Evolutionary conservation across 2,113 vertebrate species (phyloP).

Genomic region (Caranx ignobilis): DNA sequence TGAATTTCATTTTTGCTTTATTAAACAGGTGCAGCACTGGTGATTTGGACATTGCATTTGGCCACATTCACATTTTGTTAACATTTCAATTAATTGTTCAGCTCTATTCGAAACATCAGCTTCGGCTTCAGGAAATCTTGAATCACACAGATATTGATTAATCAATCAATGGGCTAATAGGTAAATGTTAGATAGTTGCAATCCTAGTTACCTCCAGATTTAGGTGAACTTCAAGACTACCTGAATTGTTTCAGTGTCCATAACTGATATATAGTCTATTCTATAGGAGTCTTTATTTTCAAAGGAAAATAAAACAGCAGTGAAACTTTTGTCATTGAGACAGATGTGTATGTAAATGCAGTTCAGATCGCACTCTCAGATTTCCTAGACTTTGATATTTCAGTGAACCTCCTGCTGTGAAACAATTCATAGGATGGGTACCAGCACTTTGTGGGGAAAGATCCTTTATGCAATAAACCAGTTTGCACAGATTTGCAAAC

Average conservation of each 20-base stretch:
- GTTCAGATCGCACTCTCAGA: neutral
- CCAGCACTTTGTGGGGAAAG: neutral
- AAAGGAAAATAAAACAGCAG: neutral
- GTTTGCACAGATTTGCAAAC: neutral
- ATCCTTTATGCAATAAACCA: neutral
- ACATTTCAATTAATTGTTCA: too few species aligned
- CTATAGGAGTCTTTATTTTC: neutral
- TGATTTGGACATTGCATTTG: too few species aligned
- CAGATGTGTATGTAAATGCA: neutral
- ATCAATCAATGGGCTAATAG: too few species aligned
- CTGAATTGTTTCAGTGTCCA: neutral
- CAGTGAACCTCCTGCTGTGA: neutral
- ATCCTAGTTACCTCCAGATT: neutral
- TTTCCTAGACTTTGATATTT: neutral
- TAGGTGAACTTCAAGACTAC: constrained; percentile 5
- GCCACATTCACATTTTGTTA: too few species aligned
- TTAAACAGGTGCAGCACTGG: too few species aligned
- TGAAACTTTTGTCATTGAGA: neutral
- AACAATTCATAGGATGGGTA: neutral
- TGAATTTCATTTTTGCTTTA: too few species aligned
- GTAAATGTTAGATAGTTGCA: neutral
- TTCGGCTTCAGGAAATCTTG: too few species aligned
- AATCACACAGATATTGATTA: too few species aligned
- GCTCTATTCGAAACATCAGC: too few species aligned
- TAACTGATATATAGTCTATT: neutral